phyloP scores from a whole-genome alignment of 2,797 vertebrate genomes.

The Tauraco hartlaubi region DNA sequence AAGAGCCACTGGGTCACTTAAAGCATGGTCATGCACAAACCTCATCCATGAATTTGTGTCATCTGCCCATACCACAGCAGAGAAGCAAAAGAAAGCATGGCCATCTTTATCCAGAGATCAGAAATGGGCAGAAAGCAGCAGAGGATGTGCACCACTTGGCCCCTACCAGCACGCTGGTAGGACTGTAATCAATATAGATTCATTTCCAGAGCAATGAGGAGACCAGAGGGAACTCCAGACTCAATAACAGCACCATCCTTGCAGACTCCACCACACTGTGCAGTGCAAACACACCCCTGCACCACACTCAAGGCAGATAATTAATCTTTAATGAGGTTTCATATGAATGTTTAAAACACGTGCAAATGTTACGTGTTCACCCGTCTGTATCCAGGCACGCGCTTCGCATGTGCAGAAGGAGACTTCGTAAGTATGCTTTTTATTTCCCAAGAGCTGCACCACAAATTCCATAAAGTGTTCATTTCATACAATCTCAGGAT shows the following conservation, averaged over 20 bases:
- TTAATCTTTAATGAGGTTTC: not conserved
- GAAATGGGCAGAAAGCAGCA: not conserved
- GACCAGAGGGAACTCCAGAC: not conserved
- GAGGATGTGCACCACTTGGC: not conserved
- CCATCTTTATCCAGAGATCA: not conserved
- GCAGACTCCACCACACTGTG: not conserved
- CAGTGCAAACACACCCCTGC: not conserved
- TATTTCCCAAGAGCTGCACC: slow-evolving; percentile 26
- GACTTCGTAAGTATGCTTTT: not conserved
- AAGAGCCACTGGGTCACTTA: not conserved
- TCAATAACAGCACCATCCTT: not conserved
- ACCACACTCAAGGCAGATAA: not conserved
- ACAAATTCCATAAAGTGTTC: slow-evolving; percentile 29
- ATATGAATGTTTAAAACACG: not conserved
- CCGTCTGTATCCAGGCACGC: not conserved
- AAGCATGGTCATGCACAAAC: not conserved
- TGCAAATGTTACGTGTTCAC: not conserved
- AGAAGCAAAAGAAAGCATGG: not conserved
- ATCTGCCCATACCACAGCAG: not conserved
- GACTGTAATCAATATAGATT: not conserved
- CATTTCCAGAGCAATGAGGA: not conserved
- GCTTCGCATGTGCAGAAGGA: not conserved
- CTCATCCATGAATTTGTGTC: not conserved
- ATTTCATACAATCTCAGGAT: not conserved
- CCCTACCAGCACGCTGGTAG: not conserved